A percentile compares a stretch with the other conserved stretches of the same genome.
Conservation (phyloP, 2,797 vertebrate species). For the Catostomus latipinnis region DNA sequence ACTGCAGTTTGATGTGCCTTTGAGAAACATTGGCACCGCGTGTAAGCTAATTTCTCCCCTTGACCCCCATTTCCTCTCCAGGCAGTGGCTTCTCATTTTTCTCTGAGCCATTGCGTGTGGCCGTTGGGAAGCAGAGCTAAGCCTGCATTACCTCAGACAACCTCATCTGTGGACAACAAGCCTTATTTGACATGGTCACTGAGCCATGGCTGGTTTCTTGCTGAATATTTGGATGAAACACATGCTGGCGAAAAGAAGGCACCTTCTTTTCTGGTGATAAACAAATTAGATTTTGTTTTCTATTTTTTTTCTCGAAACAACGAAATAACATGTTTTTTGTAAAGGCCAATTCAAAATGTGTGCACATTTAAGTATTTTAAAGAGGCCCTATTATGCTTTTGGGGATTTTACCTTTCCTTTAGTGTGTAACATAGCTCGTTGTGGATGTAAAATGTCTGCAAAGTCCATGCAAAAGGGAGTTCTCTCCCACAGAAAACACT, state of each 20-base stretch:
- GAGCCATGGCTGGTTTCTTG: constrained; percentile 16
- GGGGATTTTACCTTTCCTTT: too few relatives aligned
- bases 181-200: constrained; percentile 47
- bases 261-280: constrained; percentile 10
- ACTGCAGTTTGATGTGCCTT: constrained; percentile 55
- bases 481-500: too few relatives aligned
- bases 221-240: constrained; percentile 40
- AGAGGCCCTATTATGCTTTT: too few relatives aligned
- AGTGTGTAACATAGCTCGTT: too few relatives aligned
- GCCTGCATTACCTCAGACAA: constrained; percentile 42
- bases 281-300: constrained; percentile 16
- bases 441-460: too few relatives aligned
- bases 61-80: constrained; percentile 59
- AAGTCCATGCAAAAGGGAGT: too few relatives aligned
- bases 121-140: constrained; percentile 35
- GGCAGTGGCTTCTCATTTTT: constrained; percentile 56
- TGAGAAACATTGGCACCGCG: constrained; percentile 61
- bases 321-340: not conserved
- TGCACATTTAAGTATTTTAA: too few relatives aligned
- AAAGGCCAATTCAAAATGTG: constrained; percentile 14
- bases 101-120: constrained; percentile 44
- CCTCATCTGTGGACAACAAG: constrained; percentile 40
- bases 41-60: constrained; percentile 68
- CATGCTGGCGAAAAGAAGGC: not conserved
- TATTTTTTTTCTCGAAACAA: too few relatives aligned